These are phyloP conservation scores for Anastatus disparis DNA, from an alignment of 1,140 invertebrate species.

Conservation along the genomic window DNA sequence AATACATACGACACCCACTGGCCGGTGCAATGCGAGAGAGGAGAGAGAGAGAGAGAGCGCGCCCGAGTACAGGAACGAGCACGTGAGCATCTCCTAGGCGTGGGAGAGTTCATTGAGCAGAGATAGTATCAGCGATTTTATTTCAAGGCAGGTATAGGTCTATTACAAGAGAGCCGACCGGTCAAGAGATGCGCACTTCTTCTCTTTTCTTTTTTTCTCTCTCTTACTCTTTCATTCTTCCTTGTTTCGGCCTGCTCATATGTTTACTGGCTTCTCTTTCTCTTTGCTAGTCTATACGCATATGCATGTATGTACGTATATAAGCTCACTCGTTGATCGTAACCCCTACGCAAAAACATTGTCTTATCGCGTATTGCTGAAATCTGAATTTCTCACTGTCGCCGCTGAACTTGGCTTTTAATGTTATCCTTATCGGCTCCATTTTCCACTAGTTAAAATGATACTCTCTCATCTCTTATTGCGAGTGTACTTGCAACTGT, in stretches of 20 bases:
- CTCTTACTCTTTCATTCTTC: neutral
- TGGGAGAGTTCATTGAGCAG: slow-evolving; percentile 67
- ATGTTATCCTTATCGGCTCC: neutral
- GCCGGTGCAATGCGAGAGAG: no score
- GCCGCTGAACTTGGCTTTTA: neutral
- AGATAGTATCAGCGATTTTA: slow-evolving; percentile 68
- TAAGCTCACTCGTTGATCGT: neutral
- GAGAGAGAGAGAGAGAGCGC: no score
- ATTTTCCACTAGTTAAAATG: neutral
- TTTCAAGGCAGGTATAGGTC: slow-evolving; percentile 65
- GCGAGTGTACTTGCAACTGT: no score
- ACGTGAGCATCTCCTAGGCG: slow-evolving; percentile 58
- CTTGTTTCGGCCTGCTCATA: slow-evolving; percentile 16
- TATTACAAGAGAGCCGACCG: slow-evolving; percentile 54
- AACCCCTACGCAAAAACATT: slow-evolving; percentile 9
- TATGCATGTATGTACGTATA: no score
- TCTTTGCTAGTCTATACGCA: no score
- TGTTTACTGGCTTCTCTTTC: neutral
- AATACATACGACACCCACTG: slow-evolving; percentile 48
- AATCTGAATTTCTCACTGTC: slow-evolving; percentile 30
- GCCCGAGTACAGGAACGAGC: slow-evolving; percentile 29
- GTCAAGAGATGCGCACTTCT: neutral
- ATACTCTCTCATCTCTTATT: neutral
- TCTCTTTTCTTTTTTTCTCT: slow-evolving; percentile 9
- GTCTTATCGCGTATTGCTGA: slow-evolving; percentile 21